Base-by-base conservation (phyloP, 2,113 vertebrate species). In the Acinonyx jubatus region DNA sequence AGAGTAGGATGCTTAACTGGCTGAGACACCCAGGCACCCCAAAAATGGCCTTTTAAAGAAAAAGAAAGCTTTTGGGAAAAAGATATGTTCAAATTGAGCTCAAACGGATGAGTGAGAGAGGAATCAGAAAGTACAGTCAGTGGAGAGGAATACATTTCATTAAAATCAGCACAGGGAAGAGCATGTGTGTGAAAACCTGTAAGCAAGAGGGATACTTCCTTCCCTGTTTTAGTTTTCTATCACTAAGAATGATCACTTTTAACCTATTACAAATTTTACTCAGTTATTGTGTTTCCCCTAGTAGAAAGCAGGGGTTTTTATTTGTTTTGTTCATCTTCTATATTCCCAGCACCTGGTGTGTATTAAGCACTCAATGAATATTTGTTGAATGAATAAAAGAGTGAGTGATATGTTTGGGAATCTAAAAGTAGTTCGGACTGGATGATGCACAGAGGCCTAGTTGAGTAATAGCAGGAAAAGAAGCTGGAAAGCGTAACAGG, bases 371-470 rank as follows among this genome's bases (percentile, higher is more conserved):
- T 61, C 36, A 18, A 0, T 78, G 66, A 66, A 79, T 76, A 84
- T 71, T 87, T 94, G 84, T 50, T 63, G 38, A 79, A 90, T 94
- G 94, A 76, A 92, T 41, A 82, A 65, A 80, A 65, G 48, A 94
- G 33, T 65, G 85, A 93, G n/a, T 27, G 78, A 82, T n/a, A 21
- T 11, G 8, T 61, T n/a, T 63, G 92, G 48, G n/a, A 94, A 68
- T 92, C 48, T 33, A 38, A 57, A 91, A 94, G 38, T 23, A 15
- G 61, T 79, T 89, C 66, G 9, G 27, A 38, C 11, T 16, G 9
- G 23, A 33, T 71, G 85, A 52, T 71, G 55, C 79, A 5, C 0
- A 18, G 48, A 84, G 36, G 73, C 29, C 33, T 15, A 12, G 25
- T 8, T 63, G 55, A 73, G 41, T 4, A 7, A 25, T 11, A 21